Evolutionary conservation across 1,140 invertebrate genomes (phyloP).

Genomic region (Brachionus sp.): DNA sequence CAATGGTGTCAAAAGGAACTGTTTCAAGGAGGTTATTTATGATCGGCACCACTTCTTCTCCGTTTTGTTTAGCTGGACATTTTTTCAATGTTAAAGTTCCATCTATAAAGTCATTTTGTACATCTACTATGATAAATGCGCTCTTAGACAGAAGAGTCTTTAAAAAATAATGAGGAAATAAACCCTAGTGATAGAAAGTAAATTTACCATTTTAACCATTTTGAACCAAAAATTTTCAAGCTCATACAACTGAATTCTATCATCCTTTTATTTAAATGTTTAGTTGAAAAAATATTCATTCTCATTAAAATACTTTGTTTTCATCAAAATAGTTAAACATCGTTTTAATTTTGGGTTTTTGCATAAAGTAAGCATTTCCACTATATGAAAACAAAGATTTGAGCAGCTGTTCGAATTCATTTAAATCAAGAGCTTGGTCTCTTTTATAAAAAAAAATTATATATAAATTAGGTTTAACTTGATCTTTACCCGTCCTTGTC

Average conservation of each 20-base stretch:
- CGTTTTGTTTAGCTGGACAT: conserved; percentile 82
- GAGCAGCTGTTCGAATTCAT: conserved; percentile 35
- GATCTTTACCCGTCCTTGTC: conserved; percentile 24
- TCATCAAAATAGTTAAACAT: conserved; percentile 37
- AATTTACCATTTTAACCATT: conserved; percentile 27
- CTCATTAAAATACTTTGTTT: background rate
- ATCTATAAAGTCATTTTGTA: conserved; percentile 95
- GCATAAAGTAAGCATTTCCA: conserved; percentile 41
- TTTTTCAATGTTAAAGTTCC: conserved; percentile 87
- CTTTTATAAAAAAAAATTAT: background rate
- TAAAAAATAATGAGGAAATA: background rate
- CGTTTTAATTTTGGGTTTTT: conserved; percentile 37
- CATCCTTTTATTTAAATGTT: background rate
- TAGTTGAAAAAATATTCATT: background rate
- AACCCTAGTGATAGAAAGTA: background rate
- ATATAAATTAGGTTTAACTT: background rate
- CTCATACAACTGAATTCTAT: conserved; percentile 5
- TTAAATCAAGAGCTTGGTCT: conserved; percentile 30
- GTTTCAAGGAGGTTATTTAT: conserved; percentile 81
- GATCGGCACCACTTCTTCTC: conserved; percentile 65
- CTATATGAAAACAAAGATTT: conserved; percentile 36
- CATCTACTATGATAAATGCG: conserved; percentile 89
- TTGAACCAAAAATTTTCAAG: conserved; percentile 31
- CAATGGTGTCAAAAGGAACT: conserved; percentile 82
- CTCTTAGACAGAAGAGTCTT: conserved; percentile 42